A percentile compares a stretch with the other conserved stretches of the same genome.
Conservation (phyloP, 64 coral and sea anemone species). For the Montipora efflorescens region DNA sequence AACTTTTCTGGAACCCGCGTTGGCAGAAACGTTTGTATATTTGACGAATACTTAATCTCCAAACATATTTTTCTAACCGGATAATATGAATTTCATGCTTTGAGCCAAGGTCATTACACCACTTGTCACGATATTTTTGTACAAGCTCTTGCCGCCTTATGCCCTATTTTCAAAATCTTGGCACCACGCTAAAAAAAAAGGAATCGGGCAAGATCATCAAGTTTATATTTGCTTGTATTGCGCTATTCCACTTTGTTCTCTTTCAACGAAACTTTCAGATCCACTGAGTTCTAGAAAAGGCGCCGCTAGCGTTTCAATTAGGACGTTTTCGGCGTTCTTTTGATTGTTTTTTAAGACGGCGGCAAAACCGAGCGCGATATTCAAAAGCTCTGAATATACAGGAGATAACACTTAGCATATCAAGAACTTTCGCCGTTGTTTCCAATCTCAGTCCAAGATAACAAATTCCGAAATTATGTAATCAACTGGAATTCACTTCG, state of each 20-base stretch:
- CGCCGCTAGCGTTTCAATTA: background rate
- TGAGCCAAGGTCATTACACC: background rate
- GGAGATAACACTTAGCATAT: no score
- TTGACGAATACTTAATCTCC: no score
- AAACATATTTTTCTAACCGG: no score
- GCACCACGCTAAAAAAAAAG: background rate
- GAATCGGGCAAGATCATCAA: background rate
- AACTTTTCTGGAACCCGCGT: no score
- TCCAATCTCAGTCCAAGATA: no score
- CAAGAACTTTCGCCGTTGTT: no score
- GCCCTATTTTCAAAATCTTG: background rate
- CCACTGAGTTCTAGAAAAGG: background rate
- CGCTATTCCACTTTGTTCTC: background rate
- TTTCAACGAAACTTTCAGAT: background rate
- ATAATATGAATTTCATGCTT: background rate
- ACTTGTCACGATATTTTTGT: background rate
- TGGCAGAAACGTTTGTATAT: no score
- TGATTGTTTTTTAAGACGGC: background rate
- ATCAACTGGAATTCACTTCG: no score
- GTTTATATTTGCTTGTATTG: background rate
- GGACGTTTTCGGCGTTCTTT: background rate
- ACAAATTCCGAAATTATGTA: no score
- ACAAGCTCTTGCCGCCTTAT: background rate
- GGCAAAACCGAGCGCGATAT: background rate
- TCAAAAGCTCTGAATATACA: background rate